Conservation (phyloP, 1,140 invertebrate species). For the Trigoniulus corallinus region DNA sequence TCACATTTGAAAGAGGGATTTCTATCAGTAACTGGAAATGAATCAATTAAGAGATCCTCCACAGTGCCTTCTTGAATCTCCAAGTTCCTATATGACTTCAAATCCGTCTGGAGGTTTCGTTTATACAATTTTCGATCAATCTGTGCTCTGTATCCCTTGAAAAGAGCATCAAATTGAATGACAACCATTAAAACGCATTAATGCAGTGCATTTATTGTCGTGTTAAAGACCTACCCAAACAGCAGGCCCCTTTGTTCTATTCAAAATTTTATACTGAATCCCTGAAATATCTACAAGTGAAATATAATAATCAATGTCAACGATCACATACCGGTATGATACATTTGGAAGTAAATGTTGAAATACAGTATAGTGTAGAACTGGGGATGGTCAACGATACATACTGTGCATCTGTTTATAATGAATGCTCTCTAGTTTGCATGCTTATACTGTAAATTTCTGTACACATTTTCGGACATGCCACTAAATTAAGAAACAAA, state of each 20-base stretch:
- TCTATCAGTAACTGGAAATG: slow-evolving; percentile 14
- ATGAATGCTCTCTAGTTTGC: too few species aligned
- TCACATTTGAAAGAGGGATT: slow-evolving; percentile 33
- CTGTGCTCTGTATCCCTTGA: slow-evolving; percentile 61
- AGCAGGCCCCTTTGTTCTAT: slow-evolving; percentile 62
- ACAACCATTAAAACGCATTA: neutral
- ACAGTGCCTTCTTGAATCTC: slow-evolving; percentile 55
- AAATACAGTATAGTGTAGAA: too few species aligned
- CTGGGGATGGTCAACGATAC: too few species aligned
- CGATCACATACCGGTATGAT: too few species aligned
- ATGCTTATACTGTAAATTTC: too few species aligned
- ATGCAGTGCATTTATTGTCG: neutral
- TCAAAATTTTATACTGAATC: slow-evolving; percentile 47
- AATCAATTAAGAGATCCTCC: slow-evolving; percentile 59
- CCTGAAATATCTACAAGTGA: slow-evolving; percentile 27
- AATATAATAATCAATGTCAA: too few species aligned
- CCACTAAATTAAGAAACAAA: slow-evolving; percentile 4
- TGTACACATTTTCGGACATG: too few species aligned
- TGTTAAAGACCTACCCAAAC: slow-evolving; percentile 44
- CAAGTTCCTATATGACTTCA: slow-evolving; percentile 48
- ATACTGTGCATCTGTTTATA: too few species aligned
- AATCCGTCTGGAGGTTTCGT: slow-evolving; percentile 55
- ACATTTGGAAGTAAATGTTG: too few species aligned
- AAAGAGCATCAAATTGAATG: neutral
- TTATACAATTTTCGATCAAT: slow-evolving; percentile 78